Base-by-base conservation (phyloP, 2,797 vertebrate species). In the Octomys mimax region DNA sequence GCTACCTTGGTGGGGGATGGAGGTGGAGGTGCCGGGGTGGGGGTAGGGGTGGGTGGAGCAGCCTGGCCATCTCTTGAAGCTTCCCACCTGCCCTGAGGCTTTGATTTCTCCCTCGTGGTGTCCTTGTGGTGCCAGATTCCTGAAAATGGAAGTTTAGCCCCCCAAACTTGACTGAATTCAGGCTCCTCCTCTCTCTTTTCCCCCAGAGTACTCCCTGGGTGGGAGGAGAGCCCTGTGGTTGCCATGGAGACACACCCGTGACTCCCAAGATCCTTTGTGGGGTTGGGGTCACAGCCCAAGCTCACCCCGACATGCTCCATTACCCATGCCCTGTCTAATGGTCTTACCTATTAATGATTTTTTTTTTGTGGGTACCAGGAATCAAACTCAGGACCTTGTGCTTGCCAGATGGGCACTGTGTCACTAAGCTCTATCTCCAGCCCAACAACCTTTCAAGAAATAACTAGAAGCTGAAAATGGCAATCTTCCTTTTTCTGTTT, bases 181-280 rank as follows among this genome's bases (percentile, higher is more conserved):
- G 77, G 49, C 39, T 57, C 42, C 42, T 19, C 3, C 1, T 39
- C 36, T 1, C 11, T 2, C 28, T 24, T 26, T 31, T 28, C 3
- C 7, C 6, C 46, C 52, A 33, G 82, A 61, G 59, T 31, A 24
- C 6, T 59, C 82, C 13, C 0, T 0, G 21, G 18, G 31, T 66
- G 14, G 16, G 66, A 18, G 33, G 0, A 5, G 31, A 49, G 21
- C 36, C 39, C 8, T 11, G 73, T 1, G 70, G 12, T 14, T 77
- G 61, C 2, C 46, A 4, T 0, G 13, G 12, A 59, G 42, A 33
- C 57, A 7, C 16, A 5, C 13, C 18, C 12, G 18, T 2, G 68
- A 49, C 39, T 54, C 52, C 62, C 0, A n/a, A 49, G 2, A 0
- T 7, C 21, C 0, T 24, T 31, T 0, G 49, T 4, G 2, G 42